Evolutionary conservation across 2,797 vertebrate species (phyloP), one percentile per base, ranked within the genome.

Genomic region (Philypnodon macrostomus): DNA sequence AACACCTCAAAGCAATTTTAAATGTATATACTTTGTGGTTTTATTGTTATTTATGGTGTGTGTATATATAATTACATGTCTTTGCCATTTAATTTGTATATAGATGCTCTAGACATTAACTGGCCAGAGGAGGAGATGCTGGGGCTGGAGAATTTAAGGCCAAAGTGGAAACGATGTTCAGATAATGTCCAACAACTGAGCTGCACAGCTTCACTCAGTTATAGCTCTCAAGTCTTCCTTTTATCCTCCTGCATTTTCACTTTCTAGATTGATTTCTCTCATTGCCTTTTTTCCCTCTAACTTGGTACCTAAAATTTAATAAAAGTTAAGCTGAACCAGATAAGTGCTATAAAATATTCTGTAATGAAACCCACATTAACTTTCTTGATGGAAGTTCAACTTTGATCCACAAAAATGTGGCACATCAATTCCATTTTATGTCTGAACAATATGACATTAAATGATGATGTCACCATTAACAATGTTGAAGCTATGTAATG

Each of bases 111-210:
- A n/a, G n/a, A n/a, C n/a, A n/a, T n/a, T n/a, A n/a, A n/a, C n/a
- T 21, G 4, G 57, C 19, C 19, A 17, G 15, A 14, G 44, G 57
- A 61, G 53, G 29, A 49, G 56, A 51, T 48, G 69, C 65, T 64
- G 48, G 66, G 65, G 15, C 53, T 44, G 67, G 62, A 68, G 72
- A 73, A 67, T 67, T 39, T 47, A 6, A 24, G 56, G 59, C 66
- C 62, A 64, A 52, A 77, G 70, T 77, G 62, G 67, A 73, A 76
- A 73, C 53, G 71, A 53, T 54, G 19, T 53, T 17, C 32, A 58
- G 65, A 73, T 55, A 51, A 57, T 62, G 44, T 64, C 58, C 71
- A 77, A 45, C 38, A 77, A 66, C 58, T 69, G 68, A 55, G 62
- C 52, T 52, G 40, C 66, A 66, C 53, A 57, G 21, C 53, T 65